These are phyloP conservation scores for Xestobium rufovillosum DNA, from an alignment of 2,888 invertebrate species.

Conservation along the genomic window DNA sequence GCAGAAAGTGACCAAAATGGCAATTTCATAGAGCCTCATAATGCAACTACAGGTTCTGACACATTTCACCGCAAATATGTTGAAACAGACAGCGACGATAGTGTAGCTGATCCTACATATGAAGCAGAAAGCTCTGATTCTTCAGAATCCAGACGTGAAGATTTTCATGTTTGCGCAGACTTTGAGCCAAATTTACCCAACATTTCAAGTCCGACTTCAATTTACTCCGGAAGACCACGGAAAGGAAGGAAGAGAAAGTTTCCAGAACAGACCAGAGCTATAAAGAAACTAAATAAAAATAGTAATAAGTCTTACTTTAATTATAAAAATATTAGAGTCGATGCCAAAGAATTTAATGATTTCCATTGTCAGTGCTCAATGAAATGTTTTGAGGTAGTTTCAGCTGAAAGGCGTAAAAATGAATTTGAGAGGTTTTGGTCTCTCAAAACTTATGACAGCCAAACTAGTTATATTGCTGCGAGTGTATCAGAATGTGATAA, in stretches of 20 bases:
- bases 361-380: constrained; percentile 13
- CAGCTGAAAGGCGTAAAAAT: constrained; percentile 12
- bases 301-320: constrained; percentile 6
- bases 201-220: too few species aligned
- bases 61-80: too few species aligned
- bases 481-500: constrained; percentile 15
- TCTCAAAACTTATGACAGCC: constrained; percentile 18
- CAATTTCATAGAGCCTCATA: too few species aligned
- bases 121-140: too few species aligned
- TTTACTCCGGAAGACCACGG: constrained; percentile 5
- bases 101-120: too few species aligned
- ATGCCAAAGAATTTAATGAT: constrained; percentile 12
- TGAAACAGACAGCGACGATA: too few species aligned
- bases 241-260: constrained; percentile 7
- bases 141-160: too few species aligned
- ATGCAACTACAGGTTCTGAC: too few species aligned
- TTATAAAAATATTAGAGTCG: constrained; percentile 10
- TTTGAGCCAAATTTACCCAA: too few species aligned
- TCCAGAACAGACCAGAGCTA: constrained; percentile 2
- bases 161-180: too few species aligned
- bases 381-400: constrained; percentile 16
- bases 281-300: constrained; percentile 4
- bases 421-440: constrained; percentile 22
- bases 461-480: constrained; percentile 21
- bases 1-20: too few species aligned